A percentile compares a stretch with the other conserved stretches of the same genome.
Conservation (phyloP, 2,888 invertebrate genomes). For the Crematogaster levior region DNA sequence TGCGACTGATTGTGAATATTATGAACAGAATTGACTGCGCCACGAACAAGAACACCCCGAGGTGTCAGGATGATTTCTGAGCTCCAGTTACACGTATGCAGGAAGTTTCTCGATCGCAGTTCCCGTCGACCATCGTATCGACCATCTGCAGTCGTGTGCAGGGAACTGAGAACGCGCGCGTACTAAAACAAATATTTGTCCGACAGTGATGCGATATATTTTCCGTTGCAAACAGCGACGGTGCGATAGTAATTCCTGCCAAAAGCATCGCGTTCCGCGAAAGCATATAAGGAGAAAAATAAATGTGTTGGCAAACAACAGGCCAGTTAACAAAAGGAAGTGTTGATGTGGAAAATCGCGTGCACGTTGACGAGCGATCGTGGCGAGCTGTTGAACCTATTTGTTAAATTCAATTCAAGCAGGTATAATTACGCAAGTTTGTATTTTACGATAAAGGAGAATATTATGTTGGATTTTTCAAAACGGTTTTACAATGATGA, state of each 20-base stretch:
- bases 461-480: neutral
- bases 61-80: slow-evolving; percentile 37
- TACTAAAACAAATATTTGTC: slow-evolving; percentile 52
- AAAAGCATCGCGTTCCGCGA: slow-evolving; percentile 27
- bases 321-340: slow-evolving; percentile 38
- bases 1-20: slow-evolving; percentile 2
- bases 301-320: slow-evolving; percentile 31
- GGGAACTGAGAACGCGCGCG: slow-evolving; percentile 31
- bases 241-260: slow-evolving; percentile 44
- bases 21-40: slow-evolving; percentile 31
- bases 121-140: slow-evolving; percentile 37
- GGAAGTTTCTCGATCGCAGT: slow-evolving; percentile 30
- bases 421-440: neutral
- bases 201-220: slow-evolving; percentile 52
- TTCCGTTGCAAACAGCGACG: slow-evolving; percentile 41
- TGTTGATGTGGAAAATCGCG: slow-evolving; percentile 27
- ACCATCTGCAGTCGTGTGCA: slow-evolving; percentile 35
- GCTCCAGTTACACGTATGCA: neutral
- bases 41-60: neutral
- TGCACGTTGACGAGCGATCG: slow-evolving; percentile 38
- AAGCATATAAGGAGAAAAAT: slow-evolving; percentile 44
- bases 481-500: neutral
- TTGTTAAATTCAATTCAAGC: slow-evolving; percentile 18
- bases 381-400: slow-evolving; percentile 19
- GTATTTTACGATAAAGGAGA: neutral